Percentiles rank a stretch among this genome's conserved stretches.
Evolutionary conservation across 2,888 invertebrate species (phyloP).

Genomic region (Elgonia sp.): DNA sequence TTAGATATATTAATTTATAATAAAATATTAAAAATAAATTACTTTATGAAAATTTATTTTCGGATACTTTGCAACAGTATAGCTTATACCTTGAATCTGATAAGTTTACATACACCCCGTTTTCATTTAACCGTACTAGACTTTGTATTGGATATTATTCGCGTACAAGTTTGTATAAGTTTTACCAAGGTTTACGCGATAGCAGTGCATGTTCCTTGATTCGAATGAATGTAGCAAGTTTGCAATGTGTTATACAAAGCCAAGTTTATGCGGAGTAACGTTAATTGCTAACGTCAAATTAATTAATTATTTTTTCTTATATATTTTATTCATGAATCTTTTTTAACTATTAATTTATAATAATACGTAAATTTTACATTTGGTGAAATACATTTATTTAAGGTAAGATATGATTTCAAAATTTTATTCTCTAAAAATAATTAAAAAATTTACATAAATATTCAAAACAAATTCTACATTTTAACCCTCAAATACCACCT

Average conservation of each 20-base stretch:
- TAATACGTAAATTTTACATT: no score
- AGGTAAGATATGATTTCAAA: no score
- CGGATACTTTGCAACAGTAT: neutral
- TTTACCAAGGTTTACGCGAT: conserved; percentile 43
- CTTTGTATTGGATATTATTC: conserved; percentile 43
- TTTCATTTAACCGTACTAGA: conserved; percentile 11
- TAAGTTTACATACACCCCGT: conserved; percentile 13
- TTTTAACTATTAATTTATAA: no score
- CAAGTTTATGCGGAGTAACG: conserved; percentile 23
- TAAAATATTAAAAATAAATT: no score
- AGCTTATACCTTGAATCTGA: neutral
- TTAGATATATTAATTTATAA: no score
- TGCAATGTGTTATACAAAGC: conserved; percentile 32
- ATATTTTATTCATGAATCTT: no score
- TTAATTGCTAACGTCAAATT: conserved; percentile 6
- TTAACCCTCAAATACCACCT: no score
- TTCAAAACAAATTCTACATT: no score
- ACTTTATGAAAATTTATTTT: no score
- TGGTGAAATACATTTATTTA: no score
- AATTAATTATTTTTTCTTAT: conserved; percentile 15
- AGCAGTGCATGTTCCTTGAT: conserved; percentile 44
- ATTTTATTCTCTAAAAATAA: no score
- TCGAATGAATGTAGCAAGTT: conserved; percentile 46
- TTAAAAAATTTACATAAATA: no score
- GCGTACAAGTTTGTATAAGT: conserved; percentile 41